Evolutionary conservation across 2,113 vertebrate genomes (phyloP).

Genomic region (Turnix velox): DNA sequence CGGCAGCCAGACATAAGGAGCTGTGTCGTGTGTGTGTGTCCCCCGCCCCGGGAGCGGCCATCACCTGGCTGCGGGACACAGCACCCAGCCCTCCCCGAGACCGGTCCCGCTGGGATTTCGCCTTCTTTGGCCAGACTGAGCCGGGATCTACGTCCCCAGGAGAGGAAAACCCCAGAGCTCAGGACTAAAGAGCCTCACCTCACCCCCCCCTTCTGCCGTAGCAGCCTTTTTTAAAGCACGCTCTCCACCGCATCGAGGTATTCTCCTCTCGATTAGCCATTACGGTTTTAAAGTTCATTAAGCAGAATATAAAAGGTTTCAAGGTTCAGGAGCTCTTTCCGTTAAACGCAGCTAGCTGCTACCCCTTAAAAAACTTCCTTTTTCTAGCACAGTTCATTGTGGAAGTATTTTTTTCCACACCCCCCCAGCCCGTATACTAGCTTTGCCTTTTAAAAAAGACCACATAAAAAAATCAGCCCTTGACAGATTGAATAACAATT

Average conservation of each 20-base stretch:
- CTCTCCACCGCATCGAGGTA: background rate
- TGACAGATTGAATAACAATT: conserved; percentile 75
- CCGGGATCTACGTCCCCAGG: background rate
- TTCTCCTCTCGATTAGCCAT: conserved; percentile 47
- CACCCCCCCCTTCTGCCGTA: too few relatives aligned
- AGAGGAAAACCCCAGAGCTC: background rate
- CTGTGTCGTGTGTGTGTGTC: too few relatives aligned
- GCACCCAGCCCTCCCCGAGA: background rate
- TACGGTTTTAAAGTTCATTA: conserved; percentile 57
- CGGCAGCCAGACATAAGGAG: background rate
- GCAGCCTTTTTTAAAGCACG: background rate
- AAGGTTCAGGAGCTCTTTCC: conserved; percentile 44
- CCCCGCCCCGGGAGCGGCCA: background rate
- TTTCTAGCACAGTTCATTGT: conserved; percentile 10
- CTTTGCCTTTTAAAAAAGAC: conserved; percentile 43
- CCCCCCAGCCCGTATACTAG: background rate
- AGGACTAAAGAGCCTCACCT: background rate
- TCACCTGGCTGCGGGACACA: conserved; percentile 1
- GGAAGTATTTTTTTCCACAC: conserved; percentile 3
- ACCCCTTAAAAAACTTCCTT: conserved; percentile 17
- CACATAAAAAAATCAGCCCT: conserved; percentile 58
- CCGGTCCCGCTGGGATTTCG: background rate
- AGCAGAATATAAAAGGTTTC: conserved; percentile 56
- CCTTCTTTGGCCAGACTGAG: background rate
- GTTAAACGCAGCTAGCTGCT: conserved; percentile 4